These are phyloP conservation scores for Cyphomyrus plagiostoma DNA, from an alignment of 2,113 vertebrate species.

Conservation along the genomic window DNA sequence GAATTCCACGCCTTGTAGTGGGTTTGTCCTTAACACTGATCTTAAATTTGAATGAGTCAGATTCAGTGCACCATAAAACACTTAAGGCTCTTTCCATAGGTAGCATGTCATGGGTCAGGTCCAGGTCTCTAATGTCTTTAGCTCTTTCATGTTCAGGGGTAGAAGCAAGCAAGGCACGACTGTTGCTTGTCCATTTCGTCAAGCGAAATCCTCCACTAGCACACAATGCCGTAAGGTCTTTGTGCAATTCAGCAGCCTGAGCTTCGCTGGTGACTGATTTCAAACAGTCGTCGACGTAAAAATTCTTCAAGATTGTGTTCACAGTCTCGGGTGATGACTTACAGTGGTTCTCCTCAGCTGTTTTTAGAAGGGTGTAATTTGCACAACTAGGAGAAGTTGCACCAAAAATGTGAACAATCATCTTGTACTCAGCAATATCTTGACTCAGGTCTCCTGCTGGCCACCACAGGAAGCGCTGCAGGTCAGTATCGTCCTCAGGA, in stretches of 20 bases:
- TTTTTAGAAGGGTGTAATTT: background rate
- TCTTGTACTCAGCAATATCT: background rate
- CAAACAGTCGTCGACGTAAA: slow-evolving; percentile 16
- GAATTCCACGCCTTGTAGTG: background rate
- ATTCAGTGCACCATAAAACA: slow-evolving; percentile 13
- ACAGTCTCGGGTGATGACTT: background rate
- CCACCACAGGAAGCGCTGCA: slow-evolving; percentile 11
- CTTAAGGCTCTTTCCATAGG: slow-evolving; percentile 16
- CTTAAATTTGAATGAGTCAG: slow-evolving; percentile 12
- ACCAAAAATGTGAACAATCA: slow-evolving; percentile 16
- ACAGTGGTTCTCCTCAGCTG: background rate
- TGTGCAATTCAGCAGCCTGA: background rate
- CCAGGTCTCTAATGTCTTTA: slow-evolving; percentile 5
- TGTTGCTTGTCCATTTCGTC: slow-evolving; percentile 13
- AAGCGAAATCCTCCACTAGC: background rate
- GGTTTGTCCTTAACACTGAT: slow-evolving; percentile 5
- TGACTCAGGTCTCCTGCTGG: background rate
- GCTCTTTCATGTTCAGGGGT: background rate
- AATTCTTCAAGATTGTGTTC: background rate
- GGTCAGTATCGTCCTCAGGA: background rate
- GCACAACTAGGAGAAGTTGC: background rate
- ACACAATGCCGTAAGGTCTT: background rate
- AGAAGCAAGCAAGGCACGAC: background rate
- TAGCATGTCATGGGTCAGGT: background rate
- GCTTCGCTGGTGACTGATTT: background rate